Percentiles rank a stretch among this genome's conserved stretches.
Conservation (phyloP, 2,797 vertebrate genomes). For the Muraenolepis orangiensis region DNA sequence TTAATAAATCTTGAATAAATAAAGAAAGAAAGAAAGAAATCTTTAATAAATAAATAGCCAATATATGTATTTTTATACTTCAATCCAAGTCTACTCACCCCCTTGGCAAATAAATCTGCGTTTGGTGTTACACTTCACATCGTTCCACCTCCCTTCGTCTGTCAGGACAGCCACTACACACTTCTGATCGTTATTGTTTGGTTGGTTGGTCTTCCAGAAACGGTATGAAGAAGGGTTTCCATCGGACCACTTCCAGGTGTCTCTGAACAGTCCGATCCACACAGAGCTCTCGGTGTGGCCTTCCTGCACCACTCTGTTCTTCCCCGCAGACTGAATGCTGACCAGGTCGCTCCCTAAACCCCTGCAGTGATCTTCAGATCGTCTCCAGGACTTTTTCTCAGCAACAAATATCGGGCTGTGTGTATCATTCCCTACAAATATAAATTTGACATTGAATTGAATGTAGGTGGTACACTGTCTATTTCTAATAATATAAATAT, state of each 20-base stretch:
- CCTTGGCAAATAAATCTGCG: constrained; percentile 52
- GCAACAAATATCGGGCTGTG: constrained; percentile 34
- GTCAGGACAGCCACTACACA: constrained; percentile 43
- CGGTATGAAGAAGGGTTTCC: constrained; percentile 59
- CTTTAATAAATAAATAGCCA: background rate
- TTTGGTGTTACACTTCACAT: constrained; percentile 19
- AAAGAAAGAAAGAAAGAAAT: no score
- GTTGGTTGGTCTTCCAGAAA: constrained; percentile 48
- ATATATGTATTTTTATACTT: background rate
- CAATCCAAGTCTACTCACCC: constrained; percentile 40
- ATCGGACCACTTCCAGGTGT: constrained; percentile 67
- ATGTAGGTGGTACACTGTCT: background rate
- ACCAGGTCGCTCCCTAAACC: constrained; percentile 48
- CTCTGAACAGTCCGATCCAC: constrained; percentile 71
- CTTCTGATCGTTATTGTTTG: constrained; percentile 27
- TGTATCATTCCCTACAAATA: constrained; percentile 30
- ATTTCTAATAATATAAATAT: no score
- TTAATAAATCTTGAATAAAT: background rate
- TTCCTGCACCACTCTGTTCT: constrained; percentile 45
- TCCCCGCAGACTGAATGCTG: constrained; percentile 41
- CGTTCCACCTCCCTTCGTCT: constrained; percentile 51
- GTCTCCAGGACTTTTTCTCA: constrained; percentile 52
- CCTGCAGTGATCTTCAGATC: constrained; percentile 58
- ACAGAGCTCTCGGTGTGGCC: constrained; percentile 25
- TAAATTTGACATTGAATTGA: background rate